Evolutionary conservation across 2,113 vertebrate genomes (phyloP).

Genomic region (Copsychus sechellarum): DNA sequence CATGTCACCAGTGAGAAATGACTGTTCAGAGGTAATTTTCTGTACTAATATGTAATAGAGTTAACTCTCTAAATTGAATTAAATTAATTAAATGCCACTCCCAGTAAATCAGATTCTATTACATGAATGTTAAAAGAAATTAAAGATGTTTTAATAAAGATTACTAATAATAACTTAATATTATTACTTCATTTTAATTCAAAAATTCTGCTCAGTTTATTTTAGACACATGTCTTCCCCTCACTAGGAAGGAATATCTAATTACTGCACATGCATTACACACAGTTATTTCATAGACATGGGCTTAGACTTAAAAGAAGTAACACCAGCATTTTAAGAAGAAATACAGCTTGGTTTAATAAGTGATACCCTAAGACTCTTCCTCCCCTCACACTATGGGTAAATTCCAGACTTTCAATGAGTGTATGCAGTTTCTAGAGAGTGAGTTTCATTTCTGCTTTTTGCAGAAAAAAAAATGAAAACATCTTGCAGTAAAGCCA

Average conservation of each 20-base stretch:
- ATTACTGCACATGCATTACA: not conserved
- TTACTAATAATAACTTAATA: constrained; percentile 68
- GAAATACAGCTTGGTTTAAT: not conserved
- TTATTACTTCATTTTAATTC: constrained; percentile 68
- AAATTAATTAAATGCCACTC: constrained; percentile 75
- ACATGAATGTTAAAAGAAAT: constrained; percentile 71
- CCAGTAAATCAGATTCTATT: constrained; percentile 72
- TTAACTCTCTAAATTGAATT: constrained; percentile 72
- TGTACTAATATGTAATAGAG: constrained; percentile 63
- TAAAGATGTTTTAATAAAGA: constrained; percentile 74
- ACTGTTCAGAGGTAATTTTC: constrained; percentile 71
- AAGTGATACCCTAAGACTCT: not conserved
- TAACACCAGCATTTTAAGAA: not conserved
- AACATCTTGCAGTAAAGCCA: not conserved
- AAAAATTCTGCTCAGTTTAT: constrained; percentile 59
- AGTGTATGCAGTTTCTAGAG: not conserved
- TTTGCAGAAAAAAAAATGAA: not conserved
- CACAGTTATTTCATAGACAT: not conserved
- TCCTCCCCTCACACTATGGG: not conserved
- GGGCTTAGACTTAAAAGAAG: not conserved
- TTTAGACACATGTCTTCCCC: constrained; percentile 45
- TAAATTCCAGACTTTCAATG: not conserved
- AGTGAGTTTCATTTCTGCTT: not conserved
- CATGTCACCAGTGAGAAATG: constrained; percentile 72
- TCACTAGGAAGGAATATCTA: constrained; percentile 38